Percentiles rank a stretch among this genome's conserved stretches.
Conservation (phyloP, 2,888 invertebrate species). For the Aphidius colemani region DNA sequence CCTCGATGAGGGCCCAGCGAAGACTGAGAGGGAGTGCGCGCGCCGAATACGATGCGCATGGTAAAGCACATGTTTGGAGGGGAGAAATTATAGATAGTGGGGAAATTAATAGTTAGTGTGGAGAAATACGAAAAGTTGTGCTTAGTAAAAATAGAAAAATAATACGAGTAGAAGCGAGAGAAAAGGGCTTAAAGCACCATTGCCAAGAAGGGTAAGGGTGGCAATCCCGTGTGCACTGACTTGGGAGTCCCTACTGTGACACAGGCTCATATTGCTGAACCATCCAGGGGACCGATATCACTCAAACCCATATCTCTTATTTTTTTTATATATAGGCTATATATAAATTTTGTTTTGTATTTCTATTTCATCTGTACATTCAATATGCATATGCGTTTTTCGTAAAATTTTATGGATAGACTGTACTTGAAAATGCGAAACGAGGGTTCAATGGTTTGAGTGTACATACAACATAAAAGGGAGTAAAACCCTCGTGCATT, state of each 20-base stretch:
- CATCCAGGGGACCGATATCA: too few species aligned
- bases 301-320: neutral
- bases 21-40: conserved; percentile 51
- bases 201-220: conserved; percentile 19
- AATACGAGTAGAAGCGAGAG: conserved; percentile 15
- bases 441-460: conserved; percentile 14
- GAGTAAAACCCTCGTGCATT: conserved; percentile 46
- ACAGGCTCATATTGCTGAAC: neutral
- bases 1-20: conserved; percentile 54
- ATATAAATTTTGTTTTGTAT: too few species aligned
- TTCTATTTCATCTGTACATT: too few species aligned
- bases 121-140: neutral
- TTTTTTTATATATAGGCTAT: neutral
- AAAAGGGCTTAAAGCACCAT: neutral
- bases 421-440: conserved; percentile 7
- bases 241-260: conserved; percentile 14
- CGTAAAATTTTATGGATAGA: conserved; percentile 1
- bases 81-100: conserved; percentile 23
- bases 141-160: neutral
- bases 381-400: too few species aligned
- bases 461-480: conserved; percentile 23
- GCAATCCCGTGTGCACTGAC: conserved; percentile 23
- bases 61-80: conserved; percentile 29
- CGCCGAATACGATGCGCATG: conserved; percentile 38
- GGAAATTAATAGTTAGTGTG: conserved; percentile 16